A percentile compares a stretch with the other conserved stretches of the same genome.
Evolutionary conservation across 2,113 vertebrate genomes (phyloP).

Genomic region (Symphodus melops): DNA sequence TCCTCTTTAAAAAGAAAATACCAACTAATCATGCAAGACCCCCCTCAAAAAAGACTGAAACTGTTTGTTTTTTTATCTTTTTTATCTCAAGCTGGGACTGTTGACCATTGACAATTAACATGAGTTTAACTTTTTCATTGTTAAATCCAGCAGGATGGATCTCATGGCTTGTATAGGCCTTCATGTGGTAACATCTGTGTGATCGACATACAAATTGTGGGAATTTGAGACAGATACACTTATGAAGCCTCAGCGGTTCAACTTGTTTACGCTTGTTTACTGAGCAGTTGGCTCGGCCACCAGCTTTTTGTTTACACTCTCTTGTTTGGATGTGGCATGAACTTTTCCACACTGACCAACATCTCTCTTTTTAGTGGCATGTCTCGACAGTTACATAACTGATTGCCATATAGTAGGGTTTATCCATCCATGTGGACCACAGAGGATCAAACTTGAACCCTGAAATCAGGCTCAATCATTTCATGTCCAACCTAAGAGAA

Average conservation of each 20-base stretch:
- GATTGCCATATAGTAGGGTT: neutral
- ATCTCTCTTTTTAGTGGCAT: neutral
- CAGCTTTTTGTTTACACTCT: slow-evolving; percentile 13
- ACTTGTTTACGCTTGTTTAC: slow-evolving; percentile 11
- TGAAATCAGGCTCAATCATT: neutral
- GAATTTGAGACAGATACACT: neutral
- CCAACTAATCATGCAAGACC: no score
- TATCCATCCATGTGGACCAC: neutral
- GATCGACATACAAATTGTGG: neutral
- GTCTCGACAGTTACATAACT: neutral
- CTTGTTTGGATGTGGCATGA: slow-evolving; percentile 5
- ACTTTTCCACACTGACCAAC: slow-evolving; percentile 2
- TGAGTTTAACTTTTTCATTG: neutral
- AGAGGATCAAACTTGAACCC: neutral
- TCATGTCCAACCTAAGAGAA: no score
- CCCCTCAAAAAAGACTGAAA: no score
- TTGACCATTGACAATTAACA: neutral
- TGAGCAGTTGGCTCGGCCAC: neutral
- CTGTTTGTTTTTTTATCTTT: no score
- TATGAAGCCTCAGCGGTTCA: neutral
- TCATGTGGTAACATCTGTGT: neutral
- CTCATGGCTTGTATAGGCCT: neutral
- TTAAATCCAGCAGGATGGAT: neutral
- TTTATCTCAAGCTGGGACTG: no score
- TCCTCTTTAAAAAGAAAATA: no score